Evolutionary conservation across 2,888 invertebrate genomes (phyloP).

Genomic region (Ectobius pallidus): DNA sequence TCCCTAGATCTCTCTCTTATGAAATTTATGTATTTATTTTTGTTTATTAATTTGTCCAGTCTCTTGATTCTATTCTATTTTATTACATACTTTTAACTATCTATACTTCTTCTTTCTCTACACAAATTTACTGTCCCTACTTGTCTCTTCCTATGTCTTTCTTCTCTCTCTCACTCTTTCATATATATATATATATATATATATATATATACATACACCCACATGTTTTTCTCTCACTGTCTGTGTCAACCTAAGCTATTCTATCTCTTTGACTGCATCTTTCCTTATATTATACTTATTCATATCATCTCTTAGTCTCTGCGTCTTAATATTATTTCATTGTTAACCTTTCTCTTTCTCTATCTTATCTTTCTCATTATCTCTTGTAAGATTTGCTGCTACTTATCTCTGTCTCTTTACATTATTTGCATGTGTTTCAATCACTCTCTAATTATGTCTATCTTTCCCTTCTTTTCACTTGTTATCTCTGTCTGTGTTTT

Average conservation of each 20-base stretch:
- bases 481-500: not conserved
- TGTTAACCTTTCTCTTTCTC: no score
- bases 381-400: no score
- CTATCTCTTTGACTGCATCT: not conserved
- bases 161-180: conserved; percentile 5
- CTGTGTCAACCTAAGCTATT: not conserved
- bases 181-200: no score
- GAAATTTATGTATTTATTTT: no score
- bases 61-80: not conserved
- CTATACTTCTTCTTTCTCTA: not conserved
- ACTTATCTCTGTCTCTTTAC: not conserved
- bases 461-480: not conserved
- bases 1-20: conserved; percentile 39
- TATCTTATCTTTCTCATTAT: no score
- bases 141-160: not conserved
- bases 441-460: not conserved
- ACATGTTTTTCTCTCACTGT: not conserved
- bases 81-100: not conserved
- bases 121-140: not conserved
- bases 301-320: no score
- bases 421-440: not conserved
- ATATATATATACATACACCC: not conserved
- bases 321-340: no score
- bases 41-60: no score
- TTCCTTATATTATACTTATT: conserved; percentile 28